These are phyloP conservation scores for Huso huso DNA, from an alignment of 2,797 vertebrate species.

Conservation along the genomic window DNA sequence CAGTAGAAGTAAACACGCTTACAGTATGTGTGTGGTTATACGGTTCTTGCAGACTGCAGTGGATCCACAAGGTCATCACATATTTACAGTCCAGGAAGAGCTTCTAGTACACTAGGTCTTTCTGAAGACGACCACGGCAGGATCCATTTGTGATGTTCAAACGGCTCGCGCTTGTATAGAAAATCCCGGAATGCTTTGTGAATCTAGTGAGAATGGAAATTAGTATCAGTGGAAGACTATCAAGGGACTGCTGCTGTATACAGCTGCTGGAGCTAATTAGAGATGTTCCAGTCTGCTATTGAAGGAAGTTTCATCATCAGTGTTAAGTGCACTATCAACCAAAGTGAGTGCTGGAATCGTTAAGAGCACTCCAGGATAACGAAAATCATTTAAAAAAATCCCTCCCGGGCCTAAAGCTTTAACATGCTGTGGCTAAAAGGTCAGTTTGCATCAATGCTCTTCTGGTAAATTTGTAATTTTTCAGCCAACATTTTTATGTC, in stretches of 20 bases:
- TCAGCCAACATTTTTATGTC: too few relatives aligned
- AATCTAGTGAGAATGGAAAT: background rate
- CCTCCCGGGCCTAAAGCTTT: background rate
- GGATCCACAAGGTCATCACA: too few relatives aligned
- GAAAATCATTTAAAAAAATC: background rate
- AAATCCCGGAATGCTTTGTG: background rate
- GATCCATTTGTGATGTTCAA: too few relatives aligned
- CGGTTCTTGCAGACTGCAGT: too few relatives aligned
- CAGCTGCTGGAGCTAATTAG: background rate
- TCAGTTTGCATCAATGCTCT: background rate
- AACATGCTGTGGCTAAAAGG: background rate
- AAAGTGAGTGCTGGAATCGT: background rate
- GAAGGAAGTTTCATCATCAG: background rate
- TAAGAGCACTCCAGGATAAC: background rate
- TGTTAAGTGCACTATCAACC: slow-evolving; percentile 3
- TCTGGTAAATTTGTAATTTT: too few relatives aligned
- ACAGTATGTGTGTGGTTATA: too few relatives aligned
- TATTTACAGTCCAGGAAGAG: too few relatives aligned
- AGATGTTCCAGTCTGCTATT: background rate
- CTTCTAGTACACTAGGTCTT: too few relatives aligned
- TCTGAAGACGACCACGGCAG: too few relatives aligned
- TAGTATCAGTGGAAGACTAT: background rate
- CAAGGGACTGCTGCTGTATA: background rate
- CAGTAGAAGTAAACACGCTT: too few relatives aligned
- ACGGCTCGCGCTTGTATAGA: too few relatives aligned